Base-by-base conservation (phyloP, 2,888 invertebrate genomes). In the Clusia tigrina region DNA sequence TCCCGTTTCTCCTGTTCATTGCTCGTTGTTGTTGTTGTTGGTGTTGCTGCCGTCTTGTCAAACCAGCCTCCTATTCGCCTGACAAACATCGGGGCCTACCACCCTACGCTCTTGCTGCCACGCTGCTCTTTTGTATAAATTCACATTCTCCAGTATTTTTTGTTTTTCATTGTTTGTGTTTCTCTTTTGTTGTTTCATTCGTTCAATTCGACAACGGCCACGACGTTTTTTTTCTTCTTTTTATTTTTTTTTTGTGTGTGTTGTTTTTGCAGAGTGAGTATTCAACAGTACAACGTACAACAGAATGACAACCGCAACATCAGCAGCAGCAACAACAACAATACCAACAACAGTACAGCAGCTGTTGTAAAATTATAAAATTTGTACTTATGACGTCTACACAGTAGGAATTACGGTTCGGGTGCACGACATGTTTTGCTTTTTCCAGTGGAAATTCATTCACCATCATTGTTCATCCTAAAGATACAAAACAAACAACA, bases 391-490 rank as follows among this genome's bases (percentile, higher is more conserved):
- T 58, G 58, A 58, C 58, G 58, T 58, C 58, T 58, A 51, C 22
- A 22, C 10, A 48, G 48, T 20, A 20, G 20, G n/a, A 3, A 12
- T 6, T 32, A 18, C 25, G 54, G 17, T 26, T 32, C 12, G 2
- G 24, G 24, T 1, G 25, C 3, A 1, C 37, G 2, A 56, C 15
- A 38, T 22, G n/a, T 24, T 18, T 58, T 58, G 18, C 48, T 32
- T 38, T 58, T 48, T 51, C 58, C 51, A 58, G 55, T 76, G 74
- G 77, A 74, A 76, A 69, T 74, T 74, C 74, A 74, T 74, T 74
- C 74, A 74, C 77, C 63, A 74, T 69, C 64, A 67, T 63, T 65
- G 58, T 22, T 37, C 6, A 32, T 32, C 32, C 32, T 9, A 32
- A 9, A 12, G 6, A 32, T 12, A 12, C 32, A 32, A 12, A 9